Evolutionary conservation across 2,797 vertebrate species (phyloP), one percentile per base, ranked within the genome.

Genomic region (Ambastaia sidthimunki): DNA sequence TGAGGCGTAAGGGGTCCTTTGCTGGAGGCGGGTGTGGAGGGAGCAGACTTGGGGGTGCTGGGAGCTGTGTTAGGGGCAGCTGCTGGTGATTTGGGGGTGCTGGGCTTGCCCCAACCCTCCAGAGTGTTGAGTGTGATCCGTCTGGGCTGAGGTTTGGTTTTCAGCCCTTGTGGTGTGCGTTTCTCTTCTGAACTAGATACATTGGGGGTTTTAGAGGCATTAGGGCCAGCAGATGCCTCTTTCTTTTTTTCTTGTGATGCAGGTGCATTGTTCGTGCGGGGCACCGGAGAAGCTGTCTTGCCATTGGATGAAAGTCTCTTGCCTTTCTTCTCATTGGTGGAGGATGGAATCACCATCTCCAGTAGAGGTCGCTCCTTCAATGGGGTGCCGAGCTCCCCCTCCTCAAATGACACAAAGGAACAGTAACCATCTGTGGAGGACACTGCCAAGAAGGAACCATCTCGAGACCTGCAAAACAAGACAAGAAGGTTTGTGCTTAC

Each of bases 381-480:
- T 0, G 95, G 94, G 4, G 90, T 85, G 18, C 98, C 98, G 76
- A 99, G 93, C 86, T 99, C 97, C 0, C 90, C 94, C 3, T 95
- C 90, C 84, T 95, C 95, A 80, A 99, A 98, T 1, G 96, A 96
- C 83, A 99, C 93, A 70, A 99, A 98, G 0, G 98, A 99, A 85
- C 98, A 99, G 87, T 99, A 99, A 3, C 98, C 98, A 0, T 99
- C 98, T 3, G 97, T 99, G 88, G 98, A 99, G 15, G 97, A 97
- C 72, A 99, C 96, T 0, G 97, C 95, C 88, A 99, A 91, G 91
- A 98, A 96, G 65, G 95, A 94, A 11, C 96, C 98, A 11, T 99
- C 96, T 0, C 92, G 88, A 83, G 97, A 99, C 98, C 98, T 99
- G 76, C 31, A 85, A 47, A 47, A 75, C 37, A 19, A 82, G 52